Evolutionary conservation across 2,888 invertebrate genomes (phyloP).

Genomic region (Lepeophtheirus nordmannii): DNA sequence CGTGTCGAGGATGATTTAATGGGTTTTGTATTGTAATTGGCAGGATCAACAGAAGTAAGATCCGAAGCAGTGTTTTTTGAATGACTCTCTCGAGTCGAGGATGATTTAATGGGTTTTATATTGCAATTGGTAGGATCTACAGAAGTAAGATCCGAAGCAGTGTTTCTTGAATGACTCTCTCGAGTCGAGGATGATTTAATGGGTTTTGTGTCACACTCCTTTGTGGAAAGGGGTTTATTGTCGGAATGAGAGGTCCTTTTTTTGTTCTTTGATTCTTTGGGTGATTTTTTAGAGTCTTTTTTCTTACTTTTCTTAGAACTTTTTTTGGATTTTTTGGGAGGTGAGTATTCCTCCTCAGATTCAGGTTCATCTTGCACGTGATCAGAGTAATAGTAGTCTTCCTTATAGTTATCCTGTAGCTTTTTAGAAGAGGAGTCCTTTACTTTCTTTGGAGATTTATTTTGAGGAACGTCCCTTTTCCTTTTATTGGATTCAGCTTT

Average conservation of each 20-base stretch:
- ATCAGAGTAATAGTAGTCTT: not conserved
- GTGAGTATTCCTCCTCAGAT: not conserved
- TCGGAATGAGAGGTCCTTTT: not conserved
- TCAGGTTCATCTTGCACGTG: not conserved
- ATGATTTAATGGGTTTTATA: no score
- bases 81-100: no score
- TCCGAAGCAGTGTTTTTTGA: no score
- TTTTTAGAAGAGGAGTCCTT: not conserved
- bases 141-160: no score
- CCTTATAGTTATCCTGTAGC: not conserved
- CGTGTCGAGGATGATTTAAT: not conserved
- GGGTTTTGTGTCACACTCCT: no score
- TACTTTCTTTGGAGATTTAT: not conserved
- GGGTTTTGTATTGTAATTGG: no score
- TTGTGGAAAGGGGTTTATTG: not conserved
- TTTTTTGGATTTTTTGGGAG: not conserved
- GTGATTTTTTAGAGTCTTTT: not conserved
- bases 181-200: not conserved
- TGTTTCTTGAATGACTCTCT: no score
- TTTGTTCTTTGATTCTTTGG: not conserved
- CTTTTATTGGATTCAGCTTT: not conserved
- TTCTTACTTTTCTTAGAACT: not conserved
- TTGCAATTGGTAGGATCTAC: no score
- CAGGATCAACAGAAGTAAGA: no score
- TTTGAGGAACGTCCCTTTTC: not conserved